Conservation (phyloP, 2,888 invertebrate genomes). For the Hirtodrosophila confusa region DNA sequence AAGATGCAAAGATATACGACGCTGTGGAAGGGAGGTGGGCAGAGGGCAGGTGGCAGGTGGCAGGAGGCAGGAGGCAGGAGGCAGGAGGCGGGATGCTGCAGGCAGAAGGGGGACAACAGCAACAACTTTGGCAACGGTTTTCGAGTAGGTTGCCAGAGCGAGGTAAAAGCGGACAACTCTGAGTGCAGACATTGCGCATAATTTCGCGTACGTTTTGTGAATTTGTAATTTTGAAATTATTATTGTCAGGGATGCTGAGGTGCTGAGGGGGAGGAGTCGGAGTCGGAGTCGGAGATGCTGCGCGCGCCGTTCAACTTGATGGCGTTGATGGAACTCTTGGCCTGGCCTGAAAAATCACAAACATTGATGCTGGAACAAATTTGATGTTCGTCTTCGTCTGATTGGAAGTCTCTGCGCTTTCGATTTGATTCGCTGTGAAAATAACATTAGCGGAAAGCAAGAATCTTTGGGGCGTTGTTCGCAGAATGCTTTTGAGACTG, state of each 20-base stretch:
- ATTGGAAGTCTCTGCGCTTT: conserved; percentile 66
- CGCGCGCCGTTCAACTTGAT: conserved; percentile 30
- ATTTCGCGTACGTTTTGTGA: conserved; percentile 82
- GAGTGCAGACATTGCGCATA: conserved; percentile 75
- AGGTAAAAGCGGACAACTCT: conserved; percentile 15
- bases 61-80: background rate
- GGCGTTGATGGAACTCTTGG: conserved; percentile 44
- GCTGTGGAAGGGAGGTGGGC: conserved; percentile 7
- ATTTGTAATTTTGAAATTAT: conserved; percentile 80
- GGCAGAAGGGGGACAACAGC: background rate
- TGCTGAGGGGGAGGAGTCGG: conserved; percentile 20
- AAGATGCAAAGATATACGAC: conserved; percentile 50
- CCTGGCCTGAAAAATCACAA: conserved; percentile 26
- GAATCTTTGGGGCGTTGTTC: conserved; percentile 27
- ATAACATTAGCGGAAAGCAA: conserved; percentile 51
- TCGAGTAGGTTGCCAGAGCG: conserved; percentile 23
- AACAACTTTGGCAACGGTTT: conserved; percentile 33
- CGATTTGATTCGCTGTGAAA: conserved; percentile 70
- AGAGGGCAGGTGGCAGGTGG: background rate
- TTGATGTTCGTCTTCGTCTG: conserved; percentile 43
- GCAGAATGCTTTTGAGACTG: conserved; percentile 1
- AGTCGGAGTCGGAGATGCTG: conserved; percentile 37
- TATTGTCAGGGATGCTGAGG: conserved; percentile 53
- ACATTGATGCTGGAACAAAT: conserved; percentile 47
- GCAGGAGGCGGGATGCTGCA: too few species aligned